These are phyloP conservation scores for Gisinianus flammeolus DNA, from an alignment of 2,888 invertebrate genomes.

Conservation along the genomic window DNA sequence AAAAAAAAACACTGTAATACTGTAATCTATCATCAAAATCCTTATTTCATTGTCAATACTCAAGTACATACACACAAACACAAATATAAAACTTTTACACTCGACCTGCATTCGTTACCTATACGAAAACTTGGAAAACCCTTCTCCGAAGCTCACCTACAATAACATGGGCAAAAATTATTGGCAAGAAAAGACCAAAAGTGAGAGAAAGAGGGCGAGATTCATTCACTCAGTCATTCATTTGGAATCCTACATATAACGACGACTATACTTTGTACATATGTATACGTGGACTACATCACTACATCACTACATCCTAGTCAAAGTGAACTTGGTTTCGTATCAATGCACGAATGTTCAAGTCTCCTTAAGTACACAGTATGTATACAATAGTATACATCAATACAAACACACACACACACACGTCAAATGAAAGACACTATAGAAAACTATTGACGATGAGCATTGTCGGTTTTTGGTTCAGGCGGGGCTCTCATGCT, in stretches of 20 bases:
- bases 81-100: too few species aligned
- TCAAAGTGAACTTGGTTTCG: constrained; percentile 22
- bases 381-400: neutral
- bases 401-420: neutral
- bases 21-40: neutral
- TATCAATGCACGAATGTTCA: neutral
- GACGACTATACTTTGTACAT: constrained; percentile 18
- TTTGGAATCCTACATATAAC: neutral
- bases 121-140: too few species aligned
- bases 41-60: neutral
- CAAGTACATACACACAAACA: too few species aligned
- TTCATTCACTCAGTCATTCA: neutral
- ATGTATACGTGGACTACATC: too few species aligned
- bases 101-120: too few species aligned
- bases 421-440: neutral
- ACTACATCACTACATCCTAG: too few species aligned
- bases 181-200: neutral
- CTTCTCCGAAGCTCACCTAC: neutral
- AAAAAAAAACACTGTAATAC: neutral
- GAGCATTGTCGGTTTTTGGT: neutral
- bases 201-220: neutral
- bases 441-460: neutral
- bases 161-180: neutral
- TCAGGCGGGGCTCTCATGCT: neutral
- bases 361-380: neutral